Base-by-base conservation (phyloP, 2,797 vertebrate species). In the Eleutherodactylus coqui region DNA sequence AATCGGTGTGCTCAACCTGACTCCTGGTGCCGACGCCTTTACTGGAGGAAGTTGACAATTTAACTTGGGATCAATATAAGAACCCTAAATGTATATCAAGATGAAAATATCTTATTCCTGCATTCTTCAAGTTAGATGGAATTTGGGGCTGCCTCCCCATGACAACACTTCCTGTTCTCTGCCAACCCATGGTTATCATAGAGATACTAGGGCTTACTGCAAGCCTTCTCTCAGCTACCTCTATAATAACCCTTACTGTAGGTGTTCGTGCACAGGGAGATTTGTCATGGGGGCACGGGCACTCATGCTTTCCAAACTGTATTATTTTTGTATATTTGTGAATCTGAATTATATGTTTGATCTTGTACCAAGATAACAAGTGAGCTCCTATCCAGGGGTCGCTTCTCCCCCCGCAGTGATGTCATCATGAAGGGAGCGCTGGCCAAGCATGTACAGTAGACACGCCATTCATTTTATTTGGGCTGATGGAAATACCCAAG, bases 1-100 rank as follows among this genome's bases (percentile, higher is more conserved):
- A 87, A 84, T 87, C 86, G 47, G 17, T 38, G 72, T 88, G 70
- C 38, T 27, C 38, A 43, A 70, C 67, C 67, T 41, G 19, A 67
- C 60, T 64, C 60, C 60, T n/a, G 64, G 16, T 72, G 4, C 58
- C 14, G 58, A 29, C 29, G 29, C 3, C 34, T 73, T 73, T 73
- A 45, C 38, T 73, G 38, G 21, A 73, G n/a, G 27, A 45, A 11
- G 36, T 41, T 41, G 67, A 70, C 41, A 32, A 34, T 16, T 32
- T 34, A 17, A 41, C 9, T 70, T 19, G 17, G 14, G 21, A 64
- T 34, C 5, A n/a, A 34, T 70, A n/a, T n/a, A 24, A 70, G n/a
- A 11, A 36, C 9, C 36, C 24, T 41, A 70, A 41, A 70, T 70
- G 36, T 41, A 4, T 62, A 7, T n/a, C n/a, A 70, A 70, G 2